Base-by-base conservation (phyloP, 2,888 invertebrate species). In the Asteroscopus sphinx region DNA sequence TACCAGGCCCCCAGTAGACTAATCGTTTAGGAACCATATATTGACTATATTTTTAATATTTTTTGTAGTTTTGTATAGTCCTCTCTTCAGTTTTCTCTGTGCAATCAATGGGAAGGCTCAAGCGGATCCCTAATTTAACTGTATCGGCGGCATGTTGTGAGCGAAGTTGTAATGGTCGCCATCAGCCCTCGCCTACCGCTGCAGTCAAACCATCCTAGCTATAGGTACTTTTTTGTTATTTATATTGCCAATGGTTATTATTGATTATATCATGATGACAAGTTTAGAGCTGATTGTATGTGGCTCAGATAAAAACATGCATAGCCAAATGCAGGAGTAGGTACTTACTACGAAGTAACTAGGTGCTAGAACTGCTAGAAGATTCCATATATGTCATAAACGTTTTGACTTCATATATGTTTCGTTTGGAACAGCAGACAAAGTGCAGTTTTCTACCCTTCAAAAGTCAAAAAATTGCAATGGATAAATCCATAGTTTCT, bases 111-210 rank as follows among this genome's bases (percentile, higher is more conserved):
- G 61, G 41, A 59, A 71, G 72, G 76, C 71, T 74, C 65, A 73
- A 75, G 72, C 75, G 71, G 81, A 82, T 81, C 81, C 78, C 68
- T 77, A 78, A 81, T 82, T 81, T 83, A 85, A 81, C 80, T 80
- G 82, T 83, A 81, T 82, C 76, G 80, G 69, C 51, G 71, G 77
- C 64, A 67, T 72, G 71, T 74, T 63, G 74, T 63, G 65, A 68
- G 66, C 62, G 53, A 82, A 83, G 77, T 81, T 86, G 80, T 81
- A 83, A 83, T 77, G 79, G 71, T 70, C 60, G 77, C 73, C 76
- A 73, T 82, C 79, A 66, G 59, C 54, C 68, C 63, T 65, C 17
- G 37, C 42, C 55, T 33, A 41, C 45, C 36, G 11, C 30, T 45
- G 48, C 33, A 51, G 48, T 25, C 33, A 51, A 48, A 60, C 55